A percentile compares a stretch with the other conserved stretches of the same genome.
phyloP scores from a whole-genome alignment of 1,140 invertebrate genomes.

The Andrena cerasifolii region DNA sequence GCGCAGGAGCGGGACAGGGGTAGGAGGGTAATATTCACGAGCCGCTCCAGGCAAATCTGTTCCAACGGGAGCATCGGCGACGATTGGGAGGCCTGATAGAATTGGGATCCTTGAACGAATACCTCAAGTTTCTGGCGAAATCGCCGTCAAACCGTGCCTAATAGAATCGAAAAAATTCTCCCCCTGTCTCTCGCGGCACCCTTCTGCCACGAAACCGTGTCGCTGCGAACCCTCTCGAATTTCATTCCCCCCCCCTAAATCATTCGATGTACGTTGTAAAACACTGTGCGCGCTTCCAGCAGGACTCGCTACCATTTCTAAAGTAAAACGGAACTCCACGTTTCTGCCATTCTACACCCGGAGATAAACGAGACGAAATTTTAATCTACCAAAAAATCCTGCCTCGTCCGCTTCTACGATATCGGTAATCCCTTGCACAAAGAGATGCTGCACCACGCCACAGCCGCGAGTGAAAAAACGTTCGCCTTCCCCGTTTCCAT shows the following conservation, averaged over 20 bases:
- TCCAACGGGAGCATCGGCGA: constrained; percentile 31
- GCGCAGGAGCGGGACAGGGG: background rate
- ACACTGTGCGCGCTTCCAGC: no score
- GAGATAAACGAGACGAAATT: no score
- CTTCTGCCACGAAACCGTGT: background rate
- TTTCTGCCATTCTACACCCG: no score
- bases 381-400: background rate
- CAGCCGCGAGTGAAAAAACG: constrained; percentile 12
- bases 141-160: background rate
- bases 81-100: constrained; percentile 48
- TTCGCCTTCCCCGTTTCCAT: constrained; percentile 35
- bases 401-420: background rate
- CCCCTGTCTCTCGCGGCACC: background rate
- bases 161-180: constrained; percentile 42
- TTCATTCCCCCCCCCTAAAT: no score
- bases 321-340: no score
- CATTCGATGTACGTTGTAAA: no score
- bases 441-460: background rate
- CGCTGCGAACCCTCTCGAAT: background rate
- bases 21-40: constrained; percentile 48
- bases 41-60: constrained; percentile 38
- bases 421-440: background rate
- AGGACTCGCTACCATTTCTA: no score
- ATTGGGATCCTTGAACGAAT: constrained; percentile 51
- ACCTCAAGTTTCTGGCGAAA: constrained; percentile 38